Evolutionary conservation across 2,113 vertebrate species (phyloP).

Genomic region (Monopterus albus): DNA sequence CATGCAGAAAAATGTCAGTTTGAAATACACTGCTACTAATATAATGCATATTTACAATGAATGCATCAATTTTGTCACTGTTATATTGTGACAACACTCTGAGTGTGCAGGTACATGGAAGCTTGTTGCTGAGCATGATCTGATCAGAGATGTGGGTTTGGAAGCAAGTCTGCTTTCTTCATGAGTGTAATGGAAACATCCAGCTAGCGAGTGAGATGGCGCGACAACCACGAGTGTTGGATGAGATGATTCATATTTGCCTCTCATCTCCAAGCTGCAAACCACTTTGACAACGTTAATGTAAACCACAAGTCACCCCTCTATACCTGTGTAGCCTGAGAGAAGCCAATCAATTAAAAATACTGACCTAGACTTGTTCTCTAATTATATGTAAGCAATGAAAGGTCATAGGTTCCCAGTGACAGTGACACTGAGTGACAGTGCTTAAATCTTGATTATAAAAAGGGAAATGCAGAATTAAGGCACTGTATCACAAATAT

Average conservation of each 20-base stretch:
- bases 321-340: slow-evolving; percentile 19
- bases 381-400: not conserved
- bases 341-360: slow-evolving; percentile 29
- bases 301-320: slow-evolving; percentile 54
- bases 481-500: not conserved
- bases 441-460: not conserved
- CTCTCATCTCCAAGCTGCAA: slow-evolving; percentile 38
- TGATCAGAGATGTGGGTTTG: slow-evolving; percentile 39
- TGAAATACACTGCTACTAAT: not conserved
- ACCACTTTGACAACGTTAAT: slow-evolving; percentile 31
- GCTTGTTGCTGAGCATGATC: not conserved
- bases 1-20: not conserved
- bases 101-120: not conserved
- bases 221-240: slow-evolving; percentile 35
- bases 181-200: slow-evolving; percentile 69
- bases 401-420: not conserved
- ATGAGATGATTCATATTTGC: slow-evolving; percentile 63
- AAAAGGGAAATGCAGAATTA: not conserved
- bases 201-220: slow-evolving; percentile 43
- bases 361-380: not conserved
- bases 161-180: slow-evolving; percentile 37
- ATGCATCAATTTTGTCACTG: not conserved
- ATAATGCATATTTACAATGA: not conserved
- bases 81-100: not conserved
- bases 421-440: not conserved